Conservation (phyloP, 2,797 vertebrate species). For the Pagetopsis macropterus region DNA sequence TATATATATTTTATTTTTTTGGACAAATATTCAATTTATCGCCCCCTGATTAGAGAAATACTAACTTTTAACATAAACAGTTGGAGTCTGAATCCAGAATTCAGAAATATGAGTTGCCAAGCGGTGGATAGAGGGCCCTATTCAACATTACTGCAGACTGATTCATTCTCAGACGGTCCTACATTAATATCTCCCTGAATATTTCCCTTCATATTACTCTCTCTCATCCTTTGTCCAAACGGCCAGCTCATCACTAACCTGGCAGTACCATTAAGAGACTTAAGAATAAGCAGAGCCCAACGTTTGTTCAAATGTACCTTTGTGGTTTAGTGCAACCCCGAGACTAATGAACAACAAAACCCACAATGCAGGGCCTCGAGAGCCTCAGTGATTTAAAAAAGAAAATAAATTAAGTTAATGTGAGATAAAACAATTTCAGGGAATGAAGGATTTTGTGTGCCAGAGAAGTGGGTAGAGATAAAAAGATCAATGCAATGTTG, state of each 20-base stretch:
- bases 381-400: slow-evolving; percentile 32
- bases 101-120: slow-evolving; percentile 17
- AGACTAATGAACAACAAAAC: slow-evolving; percentile 63
- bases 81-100: neutral
- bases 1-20: neutral
- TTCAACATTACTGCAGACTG: slow-evolving; percentile 24
- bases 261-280: slow-evolving; percentile 56
- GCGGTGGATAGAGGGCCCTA: slow-evolving; percentile 27
- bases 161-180: slow-evolving; percentile 32
- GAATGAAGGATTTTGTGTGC: slow-evolving; percentile 21
- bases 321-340: slow-evolving; percentile 49
- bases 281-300: slow-evolving; percentile 53
- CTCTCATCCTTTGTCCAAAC: slow-evolving; percentile 46
- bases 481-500: slow-evolving; percentile 19
- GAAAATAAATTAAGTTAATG: slow-evolving; percentile 55
- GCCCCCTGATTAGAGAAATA: slow-evolving; percentile 5
- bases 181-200: slow-evolving; percentile 40
- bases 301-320: slow-evolving; percentile 66
- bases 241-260: slow-evolving; percentile 68
- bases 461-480: slow-evolving; percentile 23
- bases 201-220: slow-evolving; percentile 35
- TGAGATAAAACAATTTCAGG: slow-evolving; percentile 24
- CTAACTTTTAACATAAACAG: slow-evolving; percentile 1
- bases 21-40: slow-evolving; percentile 8
- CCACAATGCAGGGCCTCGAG: slow-evolving; percentile 28